phyloP scores from a whole-genome alignment of 2,113 vertebrate species.

The Melanostigma gelatinosum region DNA sequence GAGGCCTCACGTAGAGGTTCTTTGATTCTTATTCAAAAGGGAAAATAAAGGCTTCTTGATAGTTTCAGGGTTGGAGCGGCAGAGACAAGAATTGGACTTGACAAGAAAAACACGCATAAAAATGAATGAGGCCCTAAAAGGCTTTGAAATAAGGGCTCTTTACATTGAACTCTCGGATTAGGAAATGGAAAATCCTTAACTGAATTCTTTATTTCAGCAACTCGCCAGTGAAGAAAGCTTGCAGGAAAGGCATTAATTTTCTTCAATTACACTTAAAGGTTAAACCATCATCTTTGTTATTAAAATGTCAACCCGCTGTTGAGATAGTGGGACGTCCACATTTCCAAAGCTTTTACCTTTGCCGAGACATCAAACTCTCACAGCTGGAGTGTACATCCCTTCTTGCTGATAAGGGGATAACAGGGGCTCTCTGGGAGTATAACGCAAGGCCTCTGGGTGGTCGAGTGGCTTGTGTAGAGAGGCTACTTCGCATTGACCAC shows the following conservation, averaged over 20 bases:
- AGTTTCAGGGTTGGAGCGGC: slow-evolving; percentile 58
- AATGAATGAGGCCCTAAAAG: slow-evolving; percentile 73
- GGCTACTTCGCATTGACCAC: slow-evolving; percentile 73
- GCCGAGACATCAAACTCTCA: slow-evolving; percentile 54
- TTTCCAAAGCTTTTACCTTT: slow-evolving; percentile 67
- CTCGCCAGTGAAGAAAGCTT: slow-evolving; percentile 29
- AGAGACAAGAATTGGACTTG: slow-evolving; percentile 75
- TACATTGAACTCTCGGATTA: slow-evolving; percentile 61
- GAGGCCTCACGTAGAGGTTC: slow-evolving; percentile 69
- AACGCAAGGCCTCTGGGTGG: slow-evolving; percentile 59
- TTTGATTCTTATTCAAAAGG: slow-evolving; percentile 76
- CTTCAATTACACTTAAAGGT: slow-evolving; percentile 39
- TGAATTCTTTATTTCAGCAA: slow-evolving; percentile 37
- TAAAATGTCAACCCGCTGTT: slow-evolving; percentile 38
- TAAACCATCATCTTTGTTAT: slow-evolving; percentile 42
- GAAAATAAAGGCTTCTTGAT: slow-evolving; percentile 77
- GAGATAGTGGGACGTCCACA: slow-evolving; percentile 36
- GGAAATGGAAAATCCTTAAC: slow-evolving; percentile 51
- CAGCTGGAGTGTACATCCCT: slow-evolving; percentile 41
- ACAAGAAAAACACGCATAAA: slow-evolving; percentile 82
- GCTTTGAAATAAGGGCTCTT: slow-evolving; percentile 59
- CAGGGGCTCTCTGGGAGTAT: slow-evolving; percentile 58
- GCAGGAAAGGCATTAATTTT: slow-evolving; percentile 19
- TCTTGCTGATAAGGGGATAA: slow-evolving; percentile 71
- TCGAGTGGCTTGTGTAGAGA: slow-evolving; percentile 67